Conservation (phyloP, 2,888 invertebrate genomes). For the Epinotia nisella region DNA sequence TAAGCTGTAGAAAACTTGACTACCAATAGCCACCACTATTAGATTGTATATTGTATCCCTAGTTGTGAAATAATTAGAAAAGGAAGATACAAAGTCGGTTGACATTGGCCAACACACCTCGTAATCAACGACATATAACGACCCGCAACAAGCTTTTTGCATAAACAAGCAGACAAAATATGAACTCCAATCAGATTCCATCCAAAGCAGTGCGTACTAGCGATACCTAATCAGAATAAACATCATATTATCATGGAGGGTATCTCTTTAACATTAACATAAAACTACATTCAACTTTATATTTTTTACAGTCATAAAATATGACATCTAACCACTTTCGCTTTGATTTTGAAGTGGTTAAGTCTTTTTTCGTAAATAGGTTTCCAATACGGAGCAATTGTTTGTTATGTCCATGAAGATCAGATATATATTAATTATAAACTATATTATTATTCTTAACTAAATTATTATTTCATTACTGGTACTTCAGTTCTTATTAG, state of each 20-base stretch:
- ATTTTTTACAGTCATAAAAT: conserved; percentile 16
- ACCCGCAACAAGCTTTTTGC: conserved; percentile 39
- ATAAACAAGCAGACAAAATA: conserved; percentile 42
- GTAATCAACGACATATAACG: conserved; percentile 42
- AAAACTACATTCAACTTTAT: conserved; percentile 38
- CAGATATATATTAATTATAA: not conserved
- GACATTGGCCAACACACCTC: conserved; percentile 12
- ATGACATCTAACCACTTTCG: conserved; percentile 11
- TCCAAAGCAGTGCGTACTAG: conserved; percentile 15
- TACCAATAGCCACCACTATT: not conserved
- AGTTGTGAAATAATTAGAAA: conserved; percentile 17
- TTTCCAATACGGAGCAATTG: not conserved
- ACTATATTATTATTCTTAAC: not conserved
- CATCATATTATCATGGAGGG: conserved; percentile 27
- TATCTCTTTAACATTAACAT: conserved; percentile 29
- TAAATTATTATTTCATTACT: not conserved
- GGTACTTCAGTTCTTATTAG: not conserved
- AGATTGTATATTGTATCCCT: not conserved
- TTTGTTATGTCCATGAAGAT: not conserved
- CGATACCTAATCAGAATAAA: conserved; percentile 38
- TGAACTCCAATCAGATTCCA: conserved; percentile 26
- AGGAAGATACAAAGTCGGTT: not conserved
- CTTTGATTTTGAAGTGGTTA: not conserved
- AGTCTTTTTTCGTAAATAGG: not conserved
- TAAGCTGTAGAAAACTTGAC: not conserved